phyloP scores from a whole-genome alignment of 2,888 invertebrate species.

The Iselma pallidipennis region DNA sequence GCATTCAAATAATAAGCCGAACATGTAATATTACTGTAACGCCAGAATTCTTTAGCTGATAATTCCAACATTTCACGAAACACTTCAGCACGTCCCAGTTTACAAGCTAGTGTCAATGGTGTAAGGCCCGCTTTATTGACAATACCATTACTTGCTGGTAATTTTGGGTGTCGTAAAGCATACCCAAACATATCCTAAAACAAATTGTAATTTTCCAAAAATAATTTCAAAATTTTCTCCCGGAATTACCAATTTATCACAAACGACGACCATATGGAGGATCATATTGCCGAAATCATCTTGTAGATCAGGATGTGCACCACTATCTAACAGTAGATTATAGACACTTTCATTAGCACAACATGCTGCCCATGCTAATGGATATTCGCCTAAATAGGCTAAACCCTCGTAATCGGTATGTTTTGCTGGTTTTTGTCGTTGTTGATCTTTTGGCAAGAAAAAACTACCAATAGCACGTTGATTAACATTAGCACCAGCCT shows the following conservation, averaged over 20 bases:
- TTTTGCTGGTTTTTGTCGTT: conserved; percentile 73
- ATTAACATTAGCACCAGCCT: conserved; percentile 89
- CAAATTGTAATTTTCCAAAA: background rate
- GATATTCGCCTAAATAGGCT: conserved; percentile 97
- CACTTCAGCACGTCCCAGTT: conserved; percentile 90
- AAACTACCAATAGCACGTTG: conserved; percentile 96
- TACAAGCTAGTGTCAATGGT: conserved; percentile 94
- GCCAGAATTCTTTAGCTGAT: conserved; percentile 94
- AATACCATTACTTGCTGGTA: conserved; percentile 91
- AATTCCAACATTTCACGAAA: conserved; percentile 98
- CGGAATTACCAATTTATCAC: conserved; percentile 90
- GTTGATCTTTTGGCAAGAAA: conserved; percentile 94
- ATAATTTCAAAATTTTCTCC: background rate
- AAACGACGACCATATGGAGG: conserved; percentile 98
- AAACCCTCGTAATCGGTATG: conserved; percentile 94
- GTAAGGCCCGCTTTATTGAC: conserved; percentile 89
- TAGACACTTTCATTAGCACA: conserved; percentile 97
- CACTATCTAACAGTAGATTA: conserved; percentile 88
- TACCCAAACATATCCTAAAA: conserved; percentile 97
- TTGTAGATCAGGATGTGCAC: conserved; percentile 93
- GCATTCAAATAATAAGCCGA: conserved; percentile 97
- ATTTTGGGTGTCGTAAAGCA: conserved; percentile 91
- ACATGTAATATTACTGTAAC: conserved; percentile 98
- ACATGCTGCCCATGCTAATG: conserved; percentile 96
- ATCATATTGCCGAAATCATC: conserved; percentile 98